Percentiles rank a stretch among this genome's conserved stretches.
Evolutionary conservation across 1,140 invertebrate genomes (phyloP).

Genomic region (Polyergus mexicanus): DNA sequence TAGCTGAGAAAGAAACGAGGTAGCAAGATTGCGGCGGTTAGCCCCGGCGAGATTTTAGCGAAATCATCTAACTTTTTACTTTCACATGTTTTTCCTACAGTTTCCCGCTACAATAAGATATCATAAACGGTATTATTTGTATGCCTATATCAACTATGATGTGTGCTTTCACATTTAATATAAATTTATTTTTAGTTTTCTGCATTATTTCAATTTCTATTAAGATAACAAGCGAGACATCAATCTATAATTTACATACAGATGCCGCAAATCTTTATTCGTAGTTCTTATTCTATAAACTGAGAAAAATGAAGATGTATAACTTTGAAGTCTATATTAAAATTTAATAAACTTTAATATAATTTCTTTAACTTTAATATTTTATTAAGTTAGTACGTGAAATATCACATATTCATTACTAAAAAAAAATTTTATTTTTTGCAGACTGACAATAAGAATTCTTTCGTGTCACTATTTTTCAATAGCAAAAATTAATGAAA

Average conservation of each 20-base stretch:
- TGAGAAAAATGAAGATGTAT: neutral
- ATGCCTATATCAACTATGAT: neutral
- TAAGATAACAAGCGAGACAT: neutral
- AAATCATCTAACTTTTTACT: conserved; percentile 39
- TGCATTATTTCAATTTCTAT: neutral
- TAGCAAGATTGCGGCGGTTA: conserved; percentile 42
- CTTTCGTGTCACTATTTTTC: neutral
- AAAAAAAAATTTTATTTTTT: neutral
- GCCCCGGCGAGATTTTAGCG: conserved; percentile 47
- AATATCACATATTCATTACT: neutral
- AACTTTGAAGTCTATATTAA: neutral
- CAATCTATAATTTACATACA: neutral
- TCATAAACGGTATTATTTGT: neutral
- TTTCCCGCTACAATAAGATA: neutral
- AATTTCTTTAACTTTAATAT: neutral
- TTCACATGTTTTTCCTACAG: neutral
- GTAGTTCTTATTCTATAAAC: neutral
- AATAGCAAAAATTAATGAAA: neutral
- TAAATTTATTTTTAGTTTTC: neutral
- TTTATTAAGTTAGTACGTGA: neutral
- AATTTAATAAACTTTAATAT: conserved; percentile 4
- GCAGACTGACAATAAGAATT: neutral
- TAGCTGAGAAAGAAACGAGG: conserved; percentile 46
- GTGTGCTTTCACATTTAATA: neutral
- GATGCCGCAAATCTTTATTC: neutral